Base-by-base conservation (phyloP, 2,888 invertebrate genomes). In the Nomada goodeniana region DNA sequence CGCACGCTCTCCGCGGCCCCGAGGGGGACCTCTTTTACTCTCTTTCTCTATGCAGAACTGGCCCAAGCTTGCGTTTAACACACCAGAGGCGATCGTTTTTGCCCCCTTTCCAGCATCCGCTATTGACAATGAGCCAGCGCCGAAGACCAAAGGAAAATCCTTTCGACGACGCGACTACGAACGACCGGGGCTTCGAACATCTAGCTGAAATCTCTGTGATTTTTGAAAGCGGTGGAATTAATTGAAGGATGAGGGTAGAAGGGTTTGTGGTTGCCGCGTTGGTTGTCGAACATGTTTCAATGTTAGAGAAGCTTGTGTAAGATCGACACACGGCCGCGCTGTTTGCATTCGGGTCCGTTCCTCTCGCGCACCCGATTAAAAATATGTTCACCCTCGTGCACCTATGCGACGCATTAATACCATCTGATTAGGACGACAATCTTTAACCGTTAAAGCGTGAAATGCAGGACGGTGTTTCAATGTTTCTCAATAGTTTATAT, bases 71-170 rank as follows among this genome's bases (percentile, higher is more conserved):
- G 53, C 85, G 83, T 71, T 87, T 76, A 86, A 70, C 81, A 68
- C 76, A 77, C 81, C 47, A 65, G 76, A 61, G 75, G 55, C 76
- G 65, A 80, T 77, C 61, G 79, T 84, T 86, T 82, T 84, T 82
- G 60, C 59, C 76, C 73, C 65, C 74, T 80, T 82, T 84, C 60
- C 71, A 55, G 55, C 42, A 52, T 65, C 60, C 64, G 68, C 79
- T 80, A 36, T 7, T 36, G 36, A 36, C 18, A 70, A 75, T 73
- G 59, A 67, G 69, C 57, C 64, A 73, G 80, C 78, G 65, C 70
- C 76, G 76, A 84, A 69, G 76, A 67, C 68, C 76, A 57, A 63
- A 57, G 63, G 65, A 76, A 86, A 86, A 84, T 87, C 84, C 80
- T 82, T 59, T 76, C 77, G 79, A 75, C 74, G 76, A 77, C 59